A percentile compares a stretch with the other conserved stretches of the same genome.
Conservation (phyloP, 2,888 invertebrate genomes). For the Aphelenchoides bicaudatus region DNA sequence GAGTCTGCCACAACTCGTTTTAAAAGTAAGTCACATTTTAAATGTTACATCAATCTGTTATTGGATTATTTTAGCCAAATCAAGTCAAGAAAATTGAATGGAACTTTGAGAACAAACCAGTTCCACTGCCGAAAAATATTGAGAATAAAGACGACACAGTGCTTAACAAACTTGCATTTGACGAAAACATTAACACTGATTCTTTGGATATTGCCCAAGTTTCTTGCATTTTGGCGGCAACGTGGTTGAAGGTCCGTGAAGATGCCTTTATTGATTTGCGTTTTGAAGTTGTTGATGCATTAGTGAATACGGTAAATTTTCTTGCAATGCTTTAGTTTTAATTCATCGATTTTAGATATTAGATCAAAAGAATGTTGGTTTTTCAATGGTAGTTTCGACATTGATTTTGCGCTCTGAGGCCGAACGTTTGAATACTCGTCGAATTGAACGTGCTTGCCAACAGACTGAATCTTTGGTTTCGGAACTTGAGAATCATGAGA, state of each 20-base stretch:
- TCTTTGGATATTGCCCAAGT: constrained; percentile 62
- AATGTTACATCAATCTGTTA: constrained; percentile 6
- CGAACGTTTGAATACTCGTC: constrained; percentile 75
- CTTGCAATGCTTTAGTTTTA: background rate
- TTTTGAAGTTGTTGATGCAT: constrained; percentile 77
- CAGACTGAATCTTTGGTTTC: constrained; percentile 49
- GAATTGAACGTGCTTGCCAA: constrained; percentile 75
- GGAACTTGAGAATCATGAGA: constrained; percentile 41
- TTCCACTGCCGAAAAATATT: constrained; percentile 22
- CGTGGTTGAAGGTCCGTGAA: constrained; percentile 69
- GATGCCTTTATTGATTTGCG: constrained; percentile 77
- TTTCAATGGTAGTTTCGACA: constrained; percentile 75
- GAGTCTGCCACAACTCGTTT: constrained; percentile 74
- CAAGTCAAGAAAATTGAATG: background rate
- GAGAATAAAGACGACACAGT: constrained; percentile 69
- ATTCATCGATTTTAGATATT: constrained; percentile 64
- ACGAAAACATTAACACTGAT: constrained; percentile 69
- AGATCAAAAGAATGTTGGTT: constrained; percentile 71
- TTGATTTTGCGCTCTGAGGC: constrained; percentile 74
- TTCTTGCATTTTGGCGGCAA: constrained; percentile 74
- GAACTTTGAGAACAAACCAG: background rate
- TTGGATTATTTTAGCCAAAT: constrained; percentile 4
- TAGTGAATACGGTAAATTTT: constrained; percentile 64
- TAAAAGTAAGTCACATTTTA: constrained; percentile 8
- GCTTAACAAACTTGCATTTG: constrained; percentile 72